Evolutionary conservation across 2,888 invertebrate species (phyloP), one percentile per base, ranked within the genome.

Genomic region (Scaptomyza cyrtandrae): DNA sequence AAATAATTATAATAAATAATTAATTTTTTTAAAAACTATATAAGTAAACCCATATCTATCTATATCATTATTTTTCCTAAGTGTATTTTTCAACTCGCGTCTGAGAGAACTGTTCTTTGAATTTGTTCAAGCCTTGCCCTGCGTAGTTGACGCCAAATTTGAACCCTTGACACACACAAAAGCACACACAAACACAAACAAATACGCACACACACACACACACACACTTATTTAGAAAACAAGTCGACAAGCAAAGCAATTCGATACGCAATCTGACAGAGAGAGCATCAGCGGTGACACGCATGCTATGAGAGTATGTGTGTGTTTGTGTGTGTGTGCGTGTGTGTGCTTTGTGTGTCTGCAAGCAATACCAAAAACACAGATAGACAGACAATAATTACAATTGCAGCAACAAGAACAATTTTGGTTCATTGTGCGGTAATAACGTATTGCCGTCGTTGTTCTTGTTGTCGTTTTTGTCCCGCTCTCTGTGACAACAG

Each of bases 221-320:
- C 44, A 39, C 45, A 39, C 11, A 35, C 45, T 48, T 33, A 45
- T 13, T 11, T 16, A 16, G 16, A 55, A 45, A 56, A 54, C 45
- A 58, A 43, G 39, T 19, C 33, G 59, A 55, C 63, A 59, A 65
- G 9, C 53, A 33, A 14, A 41, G 59, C 67, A 68, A 86, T 85
- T 77, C 72, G 64, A 61, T 65, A 65, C 78, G 41, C 82, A 53
- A 66, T 63, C 75, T 79, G 86, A 82, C 83, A 79, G 64, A 41
- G 16, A 41, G 41, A 41, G 16, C 54, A 55, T 13, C 45, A 52
- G 53, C 49, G 56, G 63, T 55, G 65, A 59, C 55, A 66, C 58
- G 69, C 65, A 66, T 66, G 65, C 68, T 49, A 16, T 16, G 16
- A 9, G 16, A 0, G 4, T 9, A 13, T 31, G 13, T 29, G 14